Evolutionary conservation across 2,888 invertebrate genomes (phyloP).

Genomic region (Dicyrtomina minuta): DNA sequence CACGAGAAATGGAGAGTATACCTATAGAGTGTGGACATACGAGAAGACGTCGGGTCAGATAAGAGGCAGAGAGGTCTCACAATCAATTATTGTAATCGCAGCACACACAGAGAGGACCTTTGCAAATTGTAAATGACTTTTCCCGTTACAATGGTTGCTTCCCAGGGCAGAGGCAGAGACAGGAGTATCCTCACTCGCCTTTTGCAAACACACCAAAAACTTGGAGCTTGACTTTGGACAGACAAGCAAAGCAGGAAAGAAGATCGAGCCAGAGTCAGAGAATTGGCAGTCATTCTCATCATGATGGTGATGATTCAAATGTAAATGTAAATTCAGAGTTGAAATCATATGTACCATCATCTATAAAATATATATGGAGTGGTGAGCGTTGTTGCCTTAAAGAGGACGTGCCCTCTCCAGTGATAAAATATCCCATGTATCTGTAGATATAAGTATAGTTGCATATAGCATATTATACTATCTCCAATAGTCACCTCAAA

Average conservation of each 20-base stretch:
- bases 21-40: too few species aligned
- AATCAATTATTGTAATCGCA: not conserved
- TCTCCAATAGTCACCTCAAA: too few species aligned
- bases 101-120: constrained; percentile 3
- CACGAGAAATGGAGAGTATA: too few species aligned
- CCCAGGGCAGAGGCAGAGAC: constrained; percentile 16
- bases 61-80: constrained; percentile 1
- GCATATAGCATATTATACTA: too few species aligned
- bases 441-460: not conserved
- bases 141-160: constrained; percentile 27
- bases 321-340: not conserved
- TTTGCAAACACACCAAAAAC: constrained; percentile 17
- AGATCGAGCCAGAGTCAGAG: too few species aligned
- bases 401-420: constrained; percentile 5
- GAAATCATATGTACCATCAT: not conserved
- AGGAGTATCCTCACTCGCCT: constrained; percentile 6
- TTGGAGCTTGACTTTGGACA: too few species aligned
- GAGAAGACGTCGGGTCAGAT: too few species aligned
- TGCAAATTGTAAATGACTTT: constrained; percentile 30
- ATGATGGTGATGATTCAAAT: too few species aligned
- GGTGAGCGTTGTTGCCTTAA: not conserved
- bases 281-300: too few species aligned
- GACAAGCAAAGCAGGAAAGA: too few species aligned
- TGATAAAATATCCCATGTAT: not conserved
- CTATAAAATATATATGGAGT: not conserved